Evolutionary conservation across 2,888 invertebrate genomes (phyloP).

Genomic region (Patella caerulea): DNA sequence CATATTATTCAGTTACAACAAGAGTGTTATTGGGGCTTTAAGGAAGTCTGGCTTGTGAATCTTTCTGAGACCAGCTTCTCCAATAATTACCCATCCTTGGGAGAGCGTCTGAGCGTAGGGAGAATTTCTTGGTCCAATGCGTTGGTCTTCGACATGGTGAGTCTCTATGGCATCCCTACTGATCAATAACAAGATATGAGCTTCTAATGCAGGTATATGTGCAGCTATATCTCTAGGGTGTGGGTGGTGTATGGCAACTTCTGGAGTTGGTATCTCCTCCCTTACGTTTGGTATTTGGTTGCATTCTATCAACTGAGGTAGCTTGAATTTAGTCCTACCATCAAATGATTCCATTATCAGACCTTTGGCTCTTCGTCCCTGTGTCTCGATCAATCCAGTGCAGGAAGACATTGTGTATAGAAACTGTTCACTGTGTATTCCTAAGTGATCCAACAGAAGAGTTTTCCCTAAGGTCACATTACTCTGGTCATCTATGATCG

Average conservation of each 20-base stretch:
- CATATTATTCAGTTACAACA: no score
- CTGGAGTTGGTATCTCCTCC: constrained; percentile 38
- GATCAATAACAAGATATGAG: constrained; percentile 26
- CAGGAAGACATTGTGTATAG: constrained; percentile 32
- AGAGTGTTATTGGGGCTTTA: no score
- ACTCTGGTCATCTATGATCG: constrained; percentile 34
- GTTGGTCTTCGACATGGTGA: constrained; percentile 28
- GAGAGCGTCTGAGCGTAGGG: constrained; percentile 28
- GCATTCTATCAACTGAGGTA: constrained; percentile 38
- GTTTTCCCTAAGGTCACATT: constrained; percentile 28
- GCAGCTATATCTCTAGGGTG: constrained; percentile 21
- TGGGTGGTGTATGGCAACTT: constrained; percentile 15
- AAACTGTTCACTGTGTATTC: background rate
- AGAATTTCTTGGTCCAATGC: constrained; percentile 22
- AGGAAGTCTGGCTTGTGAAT: constrained; percentile 22
- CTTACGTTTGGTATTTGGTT: constrained; percentile 30
- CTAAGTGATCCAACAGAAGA: constrained; percentile 30
- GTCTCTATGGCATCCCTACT: constrained; percentile 31
- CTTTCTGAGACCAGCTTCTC: constrained; percentile 25
- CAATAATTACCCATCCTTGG: constrained; percentile 31
- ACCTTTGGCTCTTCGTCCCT: constrained; percentile 24
- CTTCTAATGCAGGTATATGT: constrained; percentile 20
- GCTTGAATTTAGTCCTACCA: constrained; percentile 17
- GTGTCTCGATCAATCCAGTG: constrained; percentile 16
- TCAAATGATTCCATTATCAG: constrained; percentile 29